These are phyloP conservation scores for Enteromius paludinosus DNA, from an alignment of 2,797 vertebrate species.

Conservation along the genomic window DNA sequence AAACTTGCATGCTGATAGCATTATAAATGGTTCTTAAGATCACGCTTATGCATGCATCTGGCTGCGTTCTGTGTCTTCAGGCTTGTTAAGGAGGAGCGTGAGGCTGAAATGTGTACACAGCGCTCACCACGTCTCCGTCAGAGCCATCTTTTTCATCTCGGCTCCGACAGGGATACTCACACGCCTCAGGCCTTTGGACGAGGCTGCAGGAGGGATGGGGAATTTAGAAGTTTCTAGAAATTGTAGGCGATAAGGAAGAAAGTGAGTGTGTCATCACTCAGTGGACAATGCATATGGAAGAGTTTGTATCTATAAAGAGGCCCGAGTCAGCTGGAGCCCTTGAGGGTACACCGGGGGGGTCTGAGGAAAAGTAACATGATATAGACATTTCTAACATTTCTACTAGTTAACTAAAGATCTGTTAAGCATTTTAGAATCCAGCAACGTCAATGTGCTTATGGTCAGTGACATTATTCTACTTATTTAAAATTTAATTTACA, in stretches of 20 bases:
- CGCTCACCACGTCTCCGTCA: conserved; percentile 44
- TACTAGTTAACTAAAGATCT: neutral
- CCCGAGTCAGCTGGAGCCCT: neutral
- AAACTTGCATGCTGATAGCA: conserved; percentile 77
- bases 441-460: neutral
- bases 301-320: neutral
- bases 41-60: conserved; percentile 60
- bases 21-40: conserved; percentile 74
- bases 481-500: no score
- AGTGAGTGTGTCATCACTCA: conserved; percentile 4
- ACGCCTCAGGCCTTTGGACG: conserved; percentile 24
- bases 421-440: neutral
- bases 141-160: conserved; percentile 54
- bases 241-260: conserved; percentile 28
- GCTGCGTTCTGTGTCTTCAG: conserved; percentile 60
- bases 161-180: conserved; percentile 39
- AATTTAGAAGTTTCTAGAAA: conserved; percentile 7
- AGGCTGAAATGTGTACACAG: conserved; percentile 53
- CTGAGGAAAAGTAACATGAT: neutral
- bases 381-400: neutral
- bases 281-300: neutral
- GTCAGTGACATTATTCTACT: neutral
- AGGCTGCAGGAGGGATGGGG: conserved; percentile 23
- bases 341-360: neutral
- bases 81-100: conserved; percentile 67